Evolutionary conservation across 37 sponge, comb jelly and placozoan species (phyloP), one percentile per base, ranked within the genome.

Genomic region (Mnemiopsis leidyi): DNA sequence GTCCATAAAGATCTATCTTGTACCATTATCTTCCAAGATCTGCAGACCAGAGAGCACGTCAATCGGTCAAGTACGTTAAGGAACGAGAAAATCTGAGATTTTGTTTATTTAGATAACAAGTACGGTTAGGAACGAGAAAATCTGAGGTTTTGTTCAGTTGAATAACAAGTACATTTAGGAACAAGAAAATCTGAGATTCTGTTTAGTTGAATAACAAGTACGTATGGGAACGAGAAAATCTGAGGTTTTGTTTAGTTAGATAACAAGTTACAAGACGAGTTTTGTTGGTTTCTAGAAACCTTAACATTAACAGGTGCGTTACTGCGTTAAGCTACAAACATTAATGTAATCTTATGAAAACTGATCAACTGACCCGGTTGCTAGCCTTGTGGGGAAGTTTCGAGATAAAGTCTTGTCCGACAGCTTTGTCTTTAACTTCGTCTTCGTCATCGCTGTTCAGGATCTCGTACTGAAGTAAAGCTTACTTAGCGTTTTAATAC

Each of bases 21-120:
- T n/a, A 94, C 94, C 34, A 98, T 95, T 13, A 96, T 95, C 76
- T 96, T 98, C 99, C 99, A 98, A 0, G 94, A 92, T 23, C 97
- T 93, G 68, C 97, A 98, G 38, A 96, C 97, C 31, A 92, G 85
- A 23, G 96, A 95, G 94, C 96, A 97, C 9, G 90, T 85, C 29
- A 85, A 61, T 40, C 90, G 23, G 61, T 85, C 90, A 0, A 85
- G 48, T 2, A 85, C 90, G 61, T 85, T 21, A 16, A 85, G 61
- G 23, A 40, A 40, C 24, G 90, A 85, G 90, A 85, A 85, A 26
- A 85, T 85, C 90, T 85, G 90, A 38, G 23, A 39, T 38, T 40
- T 18, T 13, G 13, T 48, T 13, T n/a, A n/a, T n/a, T n/a, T n/a
- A n/a, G n/a, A n/a, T n/a, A n/a, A n/a, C 90, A 0, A 85, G 48